Percentiles rank a stretch among this genome's conserved stretches.
phyloP scores from a whole-genome alignment of 2,113 vertebrate species.

The Poeciliopsis occidentalis region DNA sequence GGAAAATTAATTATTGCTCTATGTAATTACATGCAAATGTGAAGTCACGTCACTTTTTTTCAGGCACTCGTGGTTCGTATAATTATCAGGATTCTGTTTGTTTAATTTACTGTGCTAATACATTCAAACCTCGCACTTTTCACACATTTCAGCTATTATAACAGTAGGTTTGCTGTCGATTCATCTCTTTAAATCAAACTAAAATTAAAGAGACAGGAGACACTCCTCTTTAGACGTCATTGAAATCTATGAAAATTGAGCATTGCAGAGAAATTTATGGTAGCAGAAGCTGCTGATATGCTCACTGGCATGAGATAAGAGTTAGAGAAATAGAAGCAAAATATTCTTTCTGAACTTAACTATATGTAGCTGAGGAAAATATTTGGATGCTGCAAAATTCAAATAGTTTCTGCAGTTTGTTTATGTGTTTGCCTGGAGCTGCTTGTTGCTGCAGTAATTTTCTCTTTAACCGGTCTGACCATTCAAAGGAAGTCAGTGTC shows the following conservation, averaged over 20 bases:
- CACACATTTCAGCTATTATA: not conserved
- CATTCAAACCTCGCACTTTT: not conserved
- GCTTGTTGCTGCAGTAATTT: not conserved
- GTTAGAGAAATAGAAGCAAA: not conserved
- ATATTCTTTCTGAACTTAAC: slow-evolving; percentile 19
- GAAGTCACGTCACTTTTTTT: not conserved
- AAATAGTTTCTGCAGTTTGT: slow-evolving; percentile 39
- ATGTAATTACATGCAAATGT: not conserved
- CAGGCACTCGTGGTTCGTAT: not conserved
- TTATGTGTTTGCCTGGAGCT: slow-evolving; percentile 25
- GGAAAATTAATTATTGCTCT: not conserved
- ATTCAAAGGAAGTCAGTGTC: too few relatives aligned
- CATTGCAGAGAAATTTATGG: too few relatives aligned
- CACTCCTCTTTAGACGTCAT: too few relatives aligned
- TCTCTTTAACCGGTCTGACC: too few relatives aligned
- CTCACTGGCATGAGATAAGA: too few relatives aligned
- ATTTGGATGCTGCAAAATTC: slow-evolving; percentile 46
- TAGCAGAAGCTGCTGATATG: too few relatives aligned
- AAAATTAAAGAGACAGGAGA: not conserved
- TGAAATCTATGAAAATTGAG: too few relatives aligned
- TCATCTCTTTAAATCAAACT: slow-evolving; percentile 5
- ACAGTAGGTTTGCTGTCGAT: not conserved
- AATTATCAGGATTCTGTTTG: not conserved
- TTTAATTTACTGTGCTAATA: not conserved
- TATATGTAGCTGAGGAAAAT: slow-evolving; percentile 46